A percentile compares a stretch with the other conserved stretches of the same genome.
These are phyloP conservation scores for Lumbricus terrestris DNA, from an alignment of 2,888 invertebrate species.

Conservation along the genomic window DNA sequence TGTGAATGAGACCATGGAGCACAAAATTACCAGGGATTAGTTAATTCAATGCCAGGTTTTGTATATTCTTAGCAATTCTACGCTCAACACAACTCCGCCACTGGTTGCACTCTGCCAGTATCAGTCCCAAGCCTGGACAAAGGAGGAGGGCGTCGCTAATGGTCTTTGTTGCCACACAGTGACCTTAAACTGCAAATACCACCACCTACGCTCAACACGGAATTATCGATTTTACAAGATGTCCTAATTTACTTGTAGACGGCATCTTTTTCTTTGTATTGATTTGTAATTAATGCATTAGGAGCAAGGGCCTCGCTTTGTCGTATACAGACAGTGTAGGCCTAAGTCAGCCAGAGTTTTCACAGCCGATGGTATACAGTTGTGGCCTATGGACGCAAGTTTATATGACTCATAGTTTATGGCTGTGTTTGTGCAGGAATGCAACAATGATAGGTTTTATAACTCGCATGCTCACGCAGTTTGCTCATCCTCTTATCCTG, in stretches of 20 bases:
- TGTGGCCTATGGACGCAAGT: no score
- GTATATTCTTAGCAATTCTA: not conserved
- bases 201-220: not conserved
- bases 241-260: not conserved
- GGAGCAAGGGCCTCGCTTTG: not conserved
- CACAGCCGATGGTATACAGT: not conserved
- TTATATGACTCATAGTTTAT: not conserved
- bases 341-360: not conserved
- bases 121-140: no score
- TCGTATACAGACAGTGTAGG: not conserved
- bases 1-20: no score
- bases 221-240: not conserved
- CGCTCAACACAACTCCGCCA: no score
- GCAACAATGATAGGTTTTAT: not conserved
- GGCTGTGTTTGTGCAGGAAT: not conserved
- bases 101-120: no score
- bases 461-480: no score
- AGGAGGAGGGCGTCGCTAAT: no score
- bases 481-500: no score
- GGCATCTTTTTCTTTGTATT: not conserved
- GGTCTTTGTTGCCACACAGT: no score
- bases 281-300: not conserved
- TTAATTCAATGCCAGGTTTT: not conserved
- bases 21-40: no score
- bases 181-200: no score